Conservation (phyloP, 1,140 invertebrate species). For the Lepidostoma basale region DNA sequence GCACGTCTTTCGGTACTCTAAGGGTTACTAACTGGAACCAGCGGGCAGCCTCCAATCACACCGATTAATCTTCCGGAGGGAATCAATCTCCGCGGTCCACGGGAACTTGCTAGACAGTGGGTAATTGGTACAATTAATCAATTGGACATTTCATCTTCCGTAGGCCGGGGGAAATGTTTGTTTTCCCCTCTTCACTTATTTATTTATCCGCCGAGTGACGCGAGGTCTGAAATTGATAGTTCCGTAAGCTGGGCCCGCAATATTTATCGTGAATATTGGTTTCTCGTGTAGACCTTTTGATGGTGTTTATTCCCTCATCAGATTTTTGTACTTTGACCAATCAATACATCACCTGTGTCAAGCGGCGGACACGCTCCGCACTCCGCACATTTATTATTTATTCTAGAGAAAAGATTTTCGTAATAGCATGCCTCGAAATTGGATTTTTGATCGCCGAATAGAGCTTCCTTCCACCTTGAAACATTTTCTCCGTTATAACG, state of each 20-base stretch:
- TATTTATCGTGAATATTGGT: background rate
- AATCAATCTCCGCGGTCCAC: background rate
- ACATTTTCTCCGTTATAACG: too few relatives aligned
- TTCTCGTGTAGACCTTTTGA: background rate
- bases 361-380: background rate
- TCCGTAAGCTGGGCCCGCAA: background rate
- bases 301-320: background rate
- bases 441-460: too few relatives aligned
- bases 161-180: background rate
- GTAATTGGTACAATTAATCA: constrained; percentile 24
- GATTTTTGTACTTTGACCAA: background rate
- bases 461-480: too few relatives aligned
- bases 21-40: too few relatives aligned
- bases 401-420: too few relatives aligned
- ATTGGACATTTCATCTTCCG: background rate
- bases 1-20: too few relatives aligned
- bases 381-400: too few relatives aligned
- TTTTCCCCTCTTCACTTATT: constrained; percentile 7
- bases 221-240: background rate
- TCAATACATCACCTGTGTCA: constrained; percentile 8
- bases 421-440: too few relatives aligned
- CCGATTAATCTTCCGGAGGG: constrained; percentile 1
- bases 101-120: constrained; percentile 2
- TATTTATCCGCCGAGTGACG: background rate
- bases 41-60: background rate